phyloP scores from a whole-genome alignment of 2,113 vertebrate genomes.

The Thalassoma bifasciatum region DNA sequence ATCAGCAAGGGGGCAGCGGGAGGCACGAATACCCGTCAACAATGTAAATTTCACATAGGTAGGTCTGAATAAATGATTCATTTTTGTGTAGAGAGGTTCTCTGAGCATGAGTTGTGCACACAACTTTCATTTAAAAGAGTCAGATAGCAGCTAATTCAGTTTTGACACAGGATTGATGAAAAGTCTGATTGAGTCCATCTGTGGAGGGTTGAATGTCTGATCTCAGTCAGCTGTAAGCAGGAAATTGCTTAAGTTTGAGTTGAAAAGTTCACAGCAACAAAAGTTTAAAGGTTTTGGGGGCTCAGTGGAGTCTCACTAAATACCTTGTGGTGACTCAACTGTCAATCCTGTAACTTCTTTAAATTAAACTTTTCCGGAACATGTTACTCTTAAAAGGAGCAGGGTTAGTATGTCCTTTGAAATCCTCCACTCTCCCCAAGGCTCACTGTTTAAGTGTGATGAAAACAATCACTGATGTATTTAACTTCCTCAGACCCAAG shows the following conservation, averaged over 20 bases:
- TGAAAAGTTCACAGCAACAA: constrained; percentile 16
- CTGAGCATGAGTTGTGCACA: constrained; percentile 1
- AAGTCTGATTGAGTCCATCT: constrained; percentile 27
- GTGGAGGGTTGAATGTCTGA: not conserved
- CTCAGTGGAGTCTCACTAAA: not conserved
- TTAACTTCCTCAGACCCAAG: no score
- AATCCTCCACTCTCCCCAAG: not conserved
- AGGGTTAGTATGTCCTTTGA: not conserved
- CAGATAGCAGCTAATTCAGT: constrained; percentile 8
- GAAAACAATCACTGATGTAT: not conserved
- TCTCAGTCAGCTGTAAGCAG: not conserved
- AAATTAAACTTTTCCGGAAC: not conserved
- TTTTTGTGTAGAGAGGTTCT: not conserved
- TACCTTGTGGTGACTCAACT: not conserved
- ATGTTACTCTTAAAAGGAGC: not conserved
- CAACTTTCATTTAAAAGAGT: not conserved
- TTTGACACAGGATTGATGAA: not conserved
- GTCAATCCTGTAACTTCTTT: not conserved
- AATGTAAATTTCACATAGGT: constrained; percentile 77
- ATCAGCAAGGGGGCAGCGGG: constrained; percentile 59
- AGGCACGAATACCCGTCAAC: constrained; percentile 58
- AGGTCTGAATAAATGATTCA: constrained; percentile 36
- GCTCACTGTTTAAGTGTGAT: not conserved
- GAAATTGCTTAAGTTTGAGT: not conserved
- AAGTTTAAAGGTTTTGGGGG: constrained; percentile 3